Percentiles rank a stretch among this genome's conserved stretches.
Conservation (phyloP, 2,113 vertebrate genomes). For the Edolisoma coerulescens region DNA sequence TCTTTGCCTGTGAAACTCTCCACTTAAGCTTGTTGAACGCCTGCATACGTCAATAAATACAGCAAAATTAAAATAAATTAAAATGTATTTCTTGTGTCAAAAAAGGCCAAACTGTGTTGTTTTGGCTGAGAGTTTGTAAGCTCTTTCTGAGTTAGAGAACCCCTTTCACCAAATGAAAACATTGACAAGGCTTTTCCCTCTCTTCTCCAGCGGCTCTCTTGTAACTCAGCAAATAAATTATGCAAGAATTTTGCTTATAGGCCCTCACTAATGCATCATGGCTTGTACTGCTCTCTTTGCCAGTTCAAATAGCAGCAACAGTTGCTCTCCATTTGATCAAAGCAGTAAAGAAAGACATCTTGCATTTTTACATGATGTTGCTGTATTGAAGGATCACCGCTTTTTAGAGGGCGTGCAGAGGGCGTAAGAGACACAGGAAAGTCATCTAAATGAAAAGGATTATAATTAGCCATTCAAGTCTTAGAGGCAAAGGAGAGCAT, state of each 20-base stretch:
- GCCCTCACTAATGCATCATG: neutral
- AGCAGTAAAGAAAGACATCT: neutral
- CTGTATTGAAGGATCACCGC: neutral
- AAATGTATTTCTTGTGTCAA: neutral
- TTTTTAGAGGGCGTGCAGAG: neutral
- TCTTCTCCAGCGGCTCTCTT: neutral
- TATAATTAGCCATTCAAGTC: constrained; percentile 9
- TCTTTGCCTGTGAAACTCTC: neutral
- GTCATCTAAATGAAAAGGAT: neutral
- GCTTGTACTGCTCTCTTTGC: neutral
- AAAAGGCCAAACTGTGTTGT: neutral
- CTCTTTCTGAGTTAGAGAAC: neutral
- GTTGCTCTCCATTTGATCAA: neutral
- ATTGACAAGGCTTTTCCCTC: neutral
- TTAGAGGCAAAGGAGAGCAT: neutral
- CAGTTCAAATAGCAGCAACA: neutral
- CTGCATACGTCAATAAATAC: neutral
- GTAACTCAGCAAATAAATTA: neutral
- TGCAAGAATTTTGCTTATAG: neutral
- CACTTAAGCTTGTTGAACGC: neutral
- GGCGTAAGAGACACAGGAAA: neutral
- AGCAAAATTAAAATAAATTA: neutral
- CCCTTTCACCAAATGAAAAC: neutral
- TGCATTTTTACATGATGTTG: neutral
- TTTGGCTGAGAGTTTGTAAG: neutral